Base-by-base conservation (phyloP, 2,797 vertebrate genomes). In the Galago senegalensis region DNA sequence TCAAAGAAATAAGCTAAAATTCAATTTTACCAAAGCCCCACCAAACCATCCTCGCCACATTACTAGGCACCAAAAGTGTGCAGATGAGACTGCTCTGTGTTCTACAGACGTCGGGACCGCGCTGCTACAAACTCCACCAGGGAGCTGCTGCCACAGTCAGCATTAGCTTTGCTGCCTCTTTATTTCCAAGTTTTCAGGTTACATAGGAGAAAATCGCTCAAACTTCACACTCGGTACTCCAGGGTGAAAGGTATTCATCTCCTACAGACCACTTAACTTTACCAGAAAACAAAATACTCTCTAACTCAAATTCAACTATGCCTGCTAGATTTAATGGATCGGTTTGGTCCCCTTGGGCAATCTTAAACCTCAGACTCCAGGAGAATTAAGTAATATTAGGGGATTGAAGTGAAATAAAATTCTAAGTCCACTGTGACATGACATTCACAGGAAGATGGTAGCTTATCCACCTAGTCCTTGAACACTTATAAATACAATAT, bases 301-400 rank as follows among this genome's bases (percentile, higher is more conserved):
- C 84, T 56, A 92, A 94, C 69, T 97, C 73, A 88, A 91, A 97
- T 83, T 94, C 94, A 96, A 67, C 92, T 90, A 94, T 91, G 93
- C 77, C 87, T 75, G 87, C 58, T 89, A 83, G 81, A 94, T 96
- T 97, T 93, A 96, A 93, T 96, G 80, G 87, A 89, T 53, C 96
- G 83, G 81, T 87, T 67, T 97, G 92, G 80, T 65, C 77, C 80
- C 75, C 79, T 80, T 86, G 73, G 81, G 97, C 56, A 97, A 97
- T 91, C 96, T 98, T 95, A 97, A 94, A 97, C 91, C 82, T 94
- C 69, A 92, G 92, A 95, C 97, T 96, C 89, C 85, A 94, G 65
- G 56, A 97, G 93, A 97, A 97, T 97, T 99, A 98, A 98, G 97
- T 98, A 99, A 99, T 98, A 97, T 81, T 97, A 97, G 96, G 70